These are phyloP conservation scores for Acanthosepion pharaonis DNA, from an alignment of 2,888 invertebrate genomes.

Conservation along the genomic window DNA sequence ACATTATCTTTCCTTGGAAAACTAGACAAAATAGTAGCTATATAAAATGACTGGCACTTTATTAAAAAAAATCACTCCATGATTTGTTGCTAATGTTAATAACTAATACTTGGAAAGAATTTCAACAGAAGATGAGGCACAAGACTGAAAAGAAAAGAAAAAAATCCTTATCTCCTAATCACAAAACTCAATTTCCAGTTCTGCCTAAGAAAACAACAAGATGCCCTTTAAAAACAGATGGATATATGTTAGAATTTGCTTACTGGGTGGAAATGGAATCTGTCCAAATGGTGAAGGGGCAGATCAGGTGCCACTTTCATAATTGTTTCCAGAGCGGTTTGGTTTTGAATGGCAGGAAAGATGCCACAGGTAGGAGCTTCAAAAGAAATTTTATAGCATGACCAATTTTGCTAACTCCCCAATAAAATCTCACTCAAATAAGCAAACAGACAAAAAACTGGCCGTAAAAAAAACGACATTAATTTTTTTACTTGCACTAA, in stretches of 20 bases:
- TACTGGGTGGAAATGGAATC: background rate
- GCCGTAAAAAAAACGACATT: too few species aligned
- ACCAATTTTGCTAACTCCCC: background rate
- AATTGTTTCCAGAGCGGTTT: background rate
- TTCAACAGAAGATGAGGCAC: background rate
- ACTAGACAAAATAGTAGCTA: background rate
- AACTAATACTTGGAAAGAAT: background rate
- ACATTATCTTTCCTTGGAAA: too few species aligned
- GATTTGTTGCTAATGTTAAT: background rate
- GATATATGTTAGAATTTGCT: background rate
- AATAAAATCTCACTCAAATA: background rate
- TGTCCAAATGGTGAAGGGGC: background rate
- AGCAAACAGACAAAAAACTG: background rate
- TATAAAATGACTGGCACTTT: background rate
- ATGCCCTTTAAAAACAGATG: background rate
- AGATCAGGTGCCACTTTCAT: background rate
- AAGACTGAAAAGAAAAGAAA: background rate
- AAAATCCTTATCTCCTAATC: background rate
- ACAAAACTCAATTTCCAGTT: background rate
- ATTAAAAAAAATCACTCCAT: background rate
- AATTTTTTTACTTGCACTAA: too few species aligned
- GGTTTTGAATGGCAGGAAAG: slow-evolving; percentile 18
- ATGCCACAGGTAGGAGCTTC: background rate
- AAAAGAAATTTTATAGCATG: background rate
- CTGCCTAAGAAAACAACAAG: background rate